Evolutionary conservation across 2,888 invertebrate genomes (phyloP).

Genomic region (Aphodius granarius): DNA sequence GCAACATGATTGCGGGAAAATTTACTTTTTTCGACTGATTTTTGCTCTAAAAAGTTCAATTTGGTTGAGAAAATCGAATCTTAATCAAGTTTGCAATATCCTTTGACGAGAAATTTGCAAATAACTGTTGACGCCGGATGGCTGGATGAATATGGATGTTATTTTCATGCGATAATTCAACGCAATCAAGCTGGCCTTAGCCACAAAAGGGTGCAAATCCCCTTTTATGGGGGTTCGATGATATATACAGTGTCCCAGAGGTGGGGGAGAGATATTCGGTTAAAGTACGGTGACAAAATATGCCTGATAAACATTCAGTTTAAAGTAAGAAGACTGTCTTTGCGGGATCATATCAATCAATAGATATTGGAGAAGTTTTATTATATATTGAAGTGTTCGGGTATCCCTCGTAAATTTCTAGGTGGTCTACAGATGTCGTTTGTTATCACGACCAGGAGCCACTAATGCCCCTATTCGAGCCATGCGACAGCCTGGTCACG

Average conservation of each 20-base stretch:
- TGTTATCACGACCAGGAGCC: slow-evolving; percentile 32
- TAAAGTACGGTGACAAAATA: slow-evolving; percentile 3
- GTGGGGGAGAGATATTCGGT: neutral
- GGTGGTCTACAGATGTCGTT: slow-evolving; percentile 36
- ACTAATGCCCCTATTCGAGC: slow-evolving; percentile 31
- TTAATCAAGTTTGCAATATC: neutral
- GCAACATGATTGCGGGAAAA: too few species aligned
- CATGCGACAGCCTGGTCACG: slow-evolving; percentile 34
- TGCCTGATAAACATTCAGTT: slow-evolving; percentile 11
- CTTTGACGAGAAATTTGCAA: neutral
- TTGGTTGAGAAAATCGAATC: neutral
- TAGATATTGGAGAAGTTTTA: slow-evolving; percentile 23
- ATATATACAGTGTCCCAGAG: slow-evolving; percentile 8
- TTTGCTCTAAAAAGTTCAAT: neutral
- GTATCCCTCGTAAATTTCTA: slow-evolving; percentile 27
- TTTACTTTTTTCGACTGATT: too few species aligned
- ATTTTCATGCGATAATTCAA: slow-evolving; percentile 8
- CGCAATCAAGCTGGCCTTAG: neutral
- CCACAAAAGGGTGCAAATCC: slow-evolving; percentile 5
- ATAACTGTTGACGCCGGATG: neutral
- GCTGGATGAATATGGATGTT: slow-evolving; percentile 6
- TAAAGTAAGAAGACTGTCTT: neutral
- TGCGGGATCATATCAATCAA: slow-evolving; percentile 22
- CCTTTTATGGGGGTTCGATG: slow-evolving; percentile 10
- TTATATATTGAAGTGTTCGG: slow-evolving; percentile 25